Percentiles rank a stretch among this genome's conserved stretches.
These are phyloP conservation scores for Ptilodon capucinus DNA, from an alignment of 2,888 invertebrate species.

Conservation along the genomic window DNA sequence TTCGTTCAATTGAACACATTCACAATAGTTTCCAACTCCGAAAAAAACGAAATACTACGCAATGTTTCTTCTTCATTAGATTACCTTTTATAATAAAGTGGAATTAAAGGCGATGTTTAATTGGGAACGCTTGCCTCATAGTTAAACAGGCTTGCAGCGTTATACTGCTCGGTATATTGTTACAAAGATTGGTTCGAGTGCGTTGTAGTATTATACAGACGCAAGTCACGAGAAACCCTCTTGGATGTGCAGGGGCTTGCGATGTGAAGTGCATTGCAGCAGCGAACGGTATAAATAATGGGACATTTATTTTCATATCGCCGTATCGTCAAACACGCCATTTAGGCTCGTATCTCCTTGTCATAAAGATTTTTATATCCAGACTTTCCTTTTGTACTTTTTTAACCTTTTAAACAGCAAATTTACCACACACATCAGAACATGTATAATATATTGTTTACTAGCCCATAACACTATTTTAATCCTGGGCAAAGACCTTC, in stretches of 20 bases:
- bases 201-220: constrained; percentile 12
- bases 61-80: background rate
- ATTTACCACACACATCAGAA: too few species aligned
- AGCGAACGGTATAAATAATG: background rate
- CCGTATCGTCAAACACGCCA: too few species aligned
- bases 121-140: background rate
- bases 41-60: background rate
- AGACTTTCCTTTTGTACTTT: too few species aligned
- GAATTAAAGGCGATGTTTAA: background rate
- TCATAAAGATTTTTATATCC: too few species aligned
- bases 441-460: too few species aligned
- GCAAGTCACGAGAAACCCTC: background rate
- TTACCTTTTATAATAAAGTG: background rate
- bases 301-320: background rate
- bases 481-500: too few species aligned
- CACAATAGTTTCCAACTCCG: background rate
- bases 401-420: too few species aligned
- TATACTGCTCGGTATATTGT: constrained; percentile 9
- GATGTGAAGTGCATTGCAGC: background rate
- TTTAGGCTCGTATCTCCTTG: too few species aligned
- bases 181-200: constrained; percentile 33
- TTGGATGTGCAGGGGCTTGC: background rate
- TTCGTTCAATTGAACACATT: too few species aligned
- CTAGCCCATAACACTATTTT: too few species aligned
- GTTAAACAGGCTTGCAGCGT: background rate